Base-by-base conservation (phyloP, 2,888 invertebrate species). In the Epistrophella euchroma region DNA sequence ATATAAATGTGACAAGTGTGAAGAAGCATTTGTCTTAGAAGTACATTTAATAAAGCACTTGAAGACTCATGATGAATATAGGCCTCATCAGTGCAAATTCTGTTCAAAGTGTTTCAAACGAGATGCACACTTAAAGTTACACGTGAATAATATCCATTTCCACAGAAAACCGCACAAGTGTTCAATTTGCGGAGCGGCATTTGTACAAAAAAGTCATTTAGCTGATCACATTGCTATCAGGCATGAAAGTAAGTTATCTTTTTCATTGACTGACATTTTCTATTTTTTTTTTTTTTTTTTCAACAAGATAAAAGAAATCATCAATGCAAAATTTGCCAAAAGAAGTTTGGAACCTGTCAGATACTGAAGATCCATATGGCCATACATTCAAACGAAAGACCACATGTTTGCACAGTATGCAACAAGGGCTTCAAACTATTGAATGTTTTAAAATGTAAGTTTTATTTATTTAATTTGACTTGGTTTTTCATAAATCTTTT, bases 131-230 rank as follows among this genome's bases (percentile, higher is more conserved):
- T 37, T 85, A 11, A 85, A 76, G 45, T 43, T 80, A 19, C 85
- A 85, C 9, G 15, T 75, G 0, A 43, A 76, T 35, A 50, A 72
- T 2, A 25, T 85, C 7, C 85, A 85, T 47, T 56, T 80, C 0
- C 45, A 85, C 7, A 80, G 45, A 9, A 85, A 76, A 25, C 85
- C 85, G 4, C 60, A 73, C 4, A 81, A 76, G 28, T 85, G 85
- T 19, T 0, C 22, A 11, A 40, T 62, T 1, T 85, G 85, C 9
- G 73, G 50, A 35, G 76, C 76, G 35, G 76, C 76, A 0, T 85
- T 80, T 60, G 32, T 62, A 4, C 85, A 85, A 66, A 66, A 28
- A 22, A 76, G 40, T 25, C 76, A 72, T 50, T 17, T 85, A 2
- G 35, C 15, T 15, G 85, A 85, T 37, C 85, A 85, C 56, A 32